These are phyloP conservation scores for Gryon sp. DNA, from an alignment of 1,140 invertebrate genomes.

Conservation along the genomic window DNA sequence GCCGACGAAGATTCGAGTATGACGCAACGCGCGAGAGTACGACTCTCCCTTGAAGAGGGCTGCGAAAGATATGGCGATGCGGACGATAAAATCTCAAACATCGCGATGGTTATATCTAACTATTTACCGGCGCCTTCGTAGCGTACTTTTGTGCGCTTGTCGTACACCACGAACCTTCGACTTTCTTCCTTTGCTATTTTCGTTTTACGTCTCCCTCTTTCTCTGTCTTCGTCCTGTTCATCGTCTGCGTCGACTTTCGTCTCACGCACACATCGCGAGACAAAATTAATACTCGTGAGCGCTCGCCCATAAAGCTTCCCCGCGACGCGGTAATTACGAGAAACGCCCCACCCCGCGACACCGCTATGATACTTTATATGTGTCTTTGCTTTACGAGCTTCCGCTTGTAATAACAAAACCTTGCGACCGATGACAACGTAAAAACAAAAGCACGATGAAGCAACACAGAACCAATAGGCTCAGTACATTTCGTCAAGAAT, in stretches of 20 bases:
- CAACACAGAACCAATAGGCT: neutral
- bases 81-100: slow-evolving; percentile 69
- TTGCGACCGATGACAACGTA: slow-evolving; percentile 71
- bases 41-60: slow-evolving; percentile 23
- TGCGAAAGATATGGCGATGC: slow-evolving; percentile 55
- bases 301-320: slow-evolving; percentile 73
- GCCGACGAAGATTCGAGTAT: slow-evolving; percentile 50
- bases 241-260: slow-evolving; percentile 20
- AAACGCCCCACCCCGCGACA: slow-evolving; percentile 24
- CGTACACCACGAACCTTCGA: slow-evolving; percentile 14
- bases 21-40: slow-evolving; percentile 35
- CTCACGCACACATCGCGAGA: slow-evolving; percentile 56
- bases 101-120: slow-evolving; percentile 61
- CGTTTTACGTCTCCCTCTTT: slow-evolving; percentile 32
- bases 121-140: slow-evolving; percentile 62
- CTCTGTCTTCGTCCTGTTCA: neutral
- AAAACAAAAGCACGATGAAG: slow-evolving; percentile 65
- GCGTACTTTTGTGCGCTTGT: slow-evolving; percentile 41
- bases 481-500: no score
- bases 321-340: slow-evolving; percentile 75
- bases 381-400: slow-evolving; percentile 71
- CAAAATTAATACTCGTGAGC: slow-evolving; percentile 76
- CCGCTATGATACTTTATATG: slow-evolving; percentile 55
- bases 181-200: slow-evolving; percentile 41
- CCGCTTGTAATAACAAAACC: slow-evolving; percentile 72